These are phyloP conservation scores for Halesus radiatus DNA, from an alignment of 1,140 invertebrate genomes.

Conservation along the genomic window DNA sequence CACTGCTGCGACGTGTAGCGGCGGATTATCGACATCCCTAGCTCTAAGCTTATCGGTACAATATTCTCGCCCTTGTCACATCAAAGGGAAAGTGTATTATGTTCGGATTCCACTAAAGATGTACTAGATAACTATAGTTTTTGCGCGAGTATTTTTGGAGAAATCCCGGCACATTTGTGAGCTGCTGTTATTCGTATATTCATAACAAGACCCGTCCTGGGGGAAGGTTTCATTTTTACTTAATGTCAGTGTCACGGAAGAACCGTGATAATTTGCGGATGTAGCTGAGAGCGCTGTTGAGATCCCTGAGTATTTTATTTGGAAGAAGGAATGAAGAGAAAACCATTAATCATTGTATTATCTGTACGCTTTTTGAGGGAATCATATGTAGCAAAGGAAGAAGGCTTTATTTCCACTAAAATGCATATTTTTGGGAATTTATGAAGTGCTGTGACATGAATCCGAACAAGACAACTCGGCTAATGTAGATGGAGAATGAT, in stretches of 20 bases:
- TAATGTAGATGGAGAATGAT: constrained; percentile 14
- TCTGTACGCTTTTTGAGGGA: not conserved
- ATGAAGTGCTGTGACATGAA: not conserved
- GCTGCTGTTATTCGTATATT: not conserved
- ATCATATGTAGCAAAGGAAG: constrained; percentile 10
- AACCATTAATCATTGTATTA: constrained; percentile 38
- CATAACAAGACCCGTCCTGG: not conserved
- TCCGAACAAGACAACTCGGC: not conserved
- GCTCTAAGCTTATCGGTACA: not conserved
- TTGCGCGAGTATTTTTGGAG: not conserved
- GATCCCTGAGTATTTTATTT: not conserved
- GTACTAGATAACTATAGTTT: not conserved
- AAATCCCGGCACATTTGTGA: not conserved
- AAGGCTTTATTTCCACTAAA: constrained; percentile 12
- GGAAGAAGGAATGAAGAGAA: not conserved
- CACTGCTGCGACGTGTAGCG: not conserved
- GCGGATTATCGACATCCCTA: constrained; percentile 7
- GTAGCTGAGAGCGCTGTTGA: not conserved
- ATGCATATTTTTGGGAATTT: constrained; percentile 7
- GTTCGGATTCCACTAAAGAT: not conserved
- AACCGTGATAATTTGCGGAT: not conserved
- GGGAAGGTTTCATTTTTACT: not conserved
- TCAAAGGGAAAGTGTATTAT: constrained; percentile 6
- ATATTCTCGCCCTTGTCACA: constrained; percentile 14
- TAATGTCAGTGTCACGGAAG: not conserved